These are phyloP conservation scores for Prostheceraeus crozeri DNA, from an alignment of 2,888 invertebrate genomes.

Conservation along the genomic window DNA sequence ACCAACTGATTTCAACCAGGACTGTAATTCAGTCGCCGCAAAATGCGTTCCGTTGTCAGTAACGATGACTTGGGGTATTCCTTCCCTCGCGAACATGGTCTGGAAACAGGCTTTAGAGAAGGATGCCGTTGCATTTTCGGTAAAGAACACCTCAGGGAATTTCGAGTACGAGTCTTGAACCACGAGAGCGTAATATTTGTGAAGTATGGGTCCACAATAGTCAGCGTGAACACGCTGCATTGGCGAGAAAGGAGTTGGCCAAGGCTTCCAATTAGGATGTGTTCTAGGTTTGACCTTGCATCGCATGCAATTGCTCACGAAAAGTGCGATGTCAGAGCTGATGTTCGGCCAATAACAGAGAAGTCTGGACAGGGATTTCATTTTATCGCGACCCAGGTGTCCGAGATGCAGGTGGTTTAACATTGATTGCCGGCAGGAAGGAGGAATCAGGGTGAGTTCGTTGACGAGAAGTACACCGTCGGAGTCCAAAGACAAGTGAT, in stretches of 20 bases:
- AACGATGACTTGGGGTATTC: neutral
- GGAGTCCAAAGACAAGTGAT: neutral
- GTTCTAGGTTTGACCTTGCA: constrained; percentile 1
- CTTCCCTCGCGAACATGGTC: constrained; percentile 22
- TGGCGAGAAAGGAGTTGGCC: neutral
- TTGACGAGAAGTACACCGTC: neutral
- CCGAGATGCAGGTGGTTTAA: constrained; percentile 6
- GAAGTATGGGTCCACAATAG: neutral
- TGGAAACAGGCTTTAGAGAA: neutral
- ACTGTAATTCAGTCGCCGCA: neutral
- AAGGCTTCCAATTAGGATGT: constrained; percentile 17
- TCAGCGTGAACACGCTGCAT: constrained; percentile 16
- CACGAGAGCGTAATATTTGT: constrained; percentile 6
- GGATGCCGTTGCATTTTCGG: neutral
- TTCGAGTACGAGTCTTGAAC: constrained; percentile 7
- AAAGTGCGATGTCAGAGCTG: constrained; percentile 3
- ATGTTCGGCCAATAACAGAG: constrained; percentile 4
- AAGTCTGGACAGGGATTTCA: constrained; percentile 12
- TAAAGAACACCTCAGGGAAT: constrained; percentile 12
- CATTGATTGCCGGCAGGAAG: neutral
- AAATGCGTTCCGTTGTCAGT: constrained; percentile 10
- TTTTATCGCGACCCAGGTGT: constrained; percentile 6
- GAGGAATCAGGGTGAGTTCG: constrained; percentile 13
- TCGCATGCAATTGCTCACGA: neutral
- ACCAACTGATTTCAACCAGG: constrained; percentile 12